phyloP scores from a whole-genome alignment of 37 sponge, comb jelly and placozoan genomes.

The Chondrosia reniformis region DNA sequence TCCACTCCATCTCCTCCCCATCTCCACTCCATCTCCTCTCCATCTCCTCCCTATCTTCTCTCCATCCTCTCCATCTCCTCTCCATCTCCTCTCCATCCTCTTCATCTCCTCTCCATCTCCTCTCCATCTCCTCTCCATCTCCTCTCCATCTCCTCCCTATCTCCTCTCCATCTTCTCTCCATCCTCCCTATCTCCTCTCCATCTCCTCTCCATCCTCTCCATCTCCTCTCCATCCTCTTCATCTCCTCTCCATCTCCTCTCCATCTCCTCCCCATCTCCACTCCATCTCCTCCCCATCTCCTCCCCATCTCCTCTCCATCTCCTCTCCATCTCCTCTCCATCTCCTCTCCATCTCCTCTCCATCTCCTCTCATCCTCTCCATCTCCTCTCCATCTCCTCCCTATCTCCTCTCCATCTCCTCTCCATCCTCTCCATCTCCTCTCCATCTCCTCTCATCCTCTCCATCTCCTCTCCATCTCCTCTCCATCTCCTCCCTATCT shows the following conservation, averaged over 20 bases:
- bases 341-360: constrained; percentile 4
- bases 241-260: neutral
- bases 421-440: neutral
- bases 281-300: neutral
- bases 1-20: neutral
- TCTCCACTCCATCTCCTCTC: neutral
- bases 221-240: neutral
- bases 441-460: neutral
- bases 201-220: neutral
- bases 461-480: neutral
- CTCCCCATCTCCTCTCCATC: neutral
- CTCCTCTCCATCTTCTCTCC: constrained; percentile 1
- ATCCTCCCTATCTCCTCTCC: neutral
- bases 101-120: neutral
- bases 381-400: constrained; percentile 12
- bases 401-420: neutral
- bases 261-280: neutral
- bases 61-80: neutral
- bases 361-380: neutral
- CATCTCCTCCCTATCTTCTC: neutral
- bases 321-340: neutral
- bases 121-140: neutral
- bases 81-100: constrained; percentile 3
- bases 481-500: neutral
- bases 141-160: neutral